Evolutionary conservation across 2,888 invertebrate genomes (phyloP).

Genomic region (Tupiocoris notatus): DNA sequence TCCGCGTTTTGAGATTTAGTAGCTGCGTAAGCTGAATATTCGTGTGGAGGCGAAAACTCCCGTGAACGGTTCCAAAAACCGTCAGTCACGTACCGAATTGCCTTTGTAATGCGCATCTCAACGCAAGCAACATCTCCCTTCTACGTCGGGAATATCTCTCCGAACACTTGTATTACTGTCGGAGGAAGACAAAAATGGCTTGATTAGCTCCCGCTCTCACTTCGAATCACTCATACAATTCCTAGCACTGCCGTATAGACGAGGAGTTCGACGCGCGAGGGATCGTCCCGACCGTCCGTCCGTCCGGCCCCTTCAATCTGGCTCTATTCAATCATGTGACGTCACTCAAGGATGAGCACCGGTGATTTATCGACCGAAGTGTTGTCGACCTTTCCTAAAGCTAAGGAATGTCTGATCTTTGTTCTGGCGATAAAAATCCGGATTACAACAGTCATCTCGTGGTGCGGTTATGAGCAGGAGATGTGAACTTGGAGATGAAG

Average conservation of each 20-base stretch:
- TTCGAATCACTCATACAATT: neutral
- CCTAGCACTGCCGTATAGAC: neutral
- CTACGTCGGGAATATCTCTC: neutral
- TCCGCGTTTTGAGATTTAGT: no score
- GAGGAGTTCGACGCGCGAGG: neutral
- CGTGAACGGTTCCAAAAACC: conserved; percentile 26
- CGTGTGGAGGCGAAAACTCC: no score
- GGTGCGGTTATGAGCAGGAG: no score
- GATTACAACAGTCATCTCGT: no score
- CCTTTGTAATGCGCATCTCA: neutral
- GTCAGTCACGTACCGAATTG: conserved; percentile 29
- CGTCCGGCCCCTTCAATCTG: conserved; percentile 8
- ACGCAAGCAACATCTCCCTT: neutral
- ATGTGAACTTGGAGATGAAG: no score
- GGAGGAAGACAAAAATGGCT: conserved; percentile 27
- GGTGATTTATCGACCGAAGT: conserved; percentile 35
- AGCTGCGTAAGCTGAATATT: no score
- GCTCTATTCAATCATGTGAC: conserved; percentile 35
- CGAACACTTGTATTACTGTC: neutral
- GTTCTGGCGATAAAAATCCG: no score
- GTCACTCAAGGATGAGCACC: conserved; percentile 1
- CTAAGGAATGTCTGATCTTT: neutral
- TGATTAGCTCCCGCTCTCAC: conserved; percentile 18
- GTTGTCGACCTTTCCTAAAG: conserved; percentile 30
- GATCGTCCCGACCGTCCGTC: neutral